Evolutionary conservation across 2,888 invertebrate genomes (phyloP).

Genomic region (Nezara viridula): DNA sequence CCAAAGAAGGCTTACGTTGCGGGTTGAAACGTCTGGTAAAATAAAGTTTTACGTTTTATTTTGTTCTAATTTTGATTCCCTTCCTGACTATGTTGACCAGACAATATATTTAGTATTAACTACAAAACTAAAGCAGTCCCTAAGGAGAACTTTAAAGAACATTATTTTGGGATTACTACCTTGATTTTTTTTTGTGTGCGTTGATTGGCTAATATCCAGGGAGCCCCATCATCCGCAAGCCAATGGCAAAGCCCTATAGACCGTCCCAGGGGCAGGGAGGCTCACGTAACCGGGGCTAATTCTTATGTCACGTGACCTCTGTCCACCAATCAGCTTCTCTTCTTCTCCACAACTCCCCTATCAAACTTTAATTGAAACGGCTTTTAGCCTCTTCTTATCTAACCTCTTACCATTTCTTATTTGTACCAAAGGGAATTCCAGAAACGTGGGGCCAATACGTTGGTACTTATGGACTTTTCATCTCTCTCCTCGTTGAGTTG

Average conservation of each 20-base stretch:
- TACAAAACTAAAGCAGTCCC: too few relatives aligned
- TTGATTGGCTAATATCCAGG: background rate
- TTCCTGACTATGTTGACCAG: too few relatives aligned
- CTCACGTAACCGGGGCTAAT: constrained; percentile 26
- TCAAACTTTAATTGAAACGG: constrained; percentile 34
- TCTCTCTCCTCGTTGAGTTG: background rate
- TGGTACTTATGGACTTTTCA: background rate
- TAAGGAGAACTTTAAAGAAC: too few relatives aligned
- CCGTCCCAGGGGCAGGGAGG: background rate
- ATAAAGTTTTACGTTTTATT: too few relatives aligned
- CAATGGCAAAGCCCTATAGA: background rate
- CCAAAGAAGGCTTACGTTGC: too few relatives aligned
- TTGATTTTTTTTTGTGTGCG: background rate
- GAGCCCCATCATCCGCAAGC: too few relatives aligned
- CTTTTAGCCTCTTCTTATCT: constrained; percentile 14
- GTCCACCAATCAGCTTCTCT: constrained; percentile 25
- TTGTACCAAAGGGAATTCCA: constrained; percentile 1
- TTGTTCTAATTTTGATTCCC: too few relatives aligned
- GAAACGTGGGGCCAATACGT: background rate
- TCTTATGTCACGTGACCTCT: constrained; percentile 41
- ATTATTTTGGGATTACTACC: too few relatives aligned
- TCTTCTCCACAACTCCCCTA: constrained; percentile 1
- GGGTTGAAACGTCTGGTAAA: too few relatives aligned
- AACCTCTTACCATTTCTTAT: constrained; percentile 33
- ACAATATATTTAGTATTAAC: too few relatives aligned